Conservation (phyloP, 2,888 invertebrate genomes). For the Erynnis tages region DNA sequence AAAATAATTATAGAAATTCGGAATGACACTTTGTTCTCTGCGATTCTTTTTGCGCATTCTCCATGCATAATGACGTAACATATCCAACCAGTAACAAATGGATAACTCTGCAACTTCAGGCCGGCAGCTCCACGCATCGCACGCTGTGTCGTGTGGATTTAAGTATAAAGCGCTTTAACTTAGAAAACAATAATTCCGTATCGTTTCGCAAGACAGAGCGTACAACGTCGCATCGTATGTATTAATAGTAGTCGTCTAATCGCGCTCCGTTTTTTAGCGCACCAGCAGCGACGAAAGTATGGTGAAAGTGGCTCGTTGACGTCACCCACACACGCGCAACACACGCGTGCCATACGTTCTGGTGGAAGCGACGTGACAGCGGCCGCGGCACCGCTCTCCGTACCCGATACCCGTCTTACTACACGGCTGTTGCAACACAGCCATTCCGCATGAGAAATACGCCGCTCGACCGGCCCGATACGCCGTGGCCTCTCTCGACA, state of each 20-base stretch:
- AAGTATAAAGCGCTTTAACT: slow-evolving; percentile 36
- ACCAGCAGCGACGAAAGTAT: slow-evolving; percentile 78
- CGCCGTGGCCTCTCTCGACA: slow-evolving; percentile 70
- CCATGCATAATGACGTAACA: no score
- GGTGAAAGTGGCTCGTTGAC: slow-evolving; percentile 80
- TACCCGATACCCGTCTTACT: slow-evolving; percentile 57
- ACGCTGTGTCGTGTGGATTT: no score
- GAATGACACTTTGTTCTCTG: no score
- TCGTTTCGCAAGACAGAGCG: slow-evolving; percentile 68
- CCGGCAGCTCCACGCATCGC: no score
- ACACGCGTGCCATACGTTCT: slow-evolving; percentile 53
- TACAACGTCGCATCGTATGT: slow-evolving; percentile 69
- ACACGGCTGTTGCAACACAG: slow-evolving; percentile 60
- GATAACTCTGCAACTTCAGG: no score
- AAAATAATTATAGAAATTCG: no score
- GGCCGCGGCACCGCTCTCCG: slow-evolving; percentile 54
- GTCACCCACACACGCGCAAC: slow-evolving; percentile 76
- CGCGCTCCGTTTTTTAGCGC: slow-evolving; percentile 75
- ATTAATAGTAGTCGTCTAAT: slow-evolving; percentile 70
- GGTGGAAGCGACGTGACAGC: slow-evolving; percentile 45
- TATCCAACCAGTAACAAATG: no score
- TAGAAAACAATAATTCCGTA: slow-evolving; percentile 66
- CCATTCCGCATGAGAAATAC: slow-evolving; percentile 65
- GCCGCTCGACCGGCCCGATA: slow-evolving; percentile 58
- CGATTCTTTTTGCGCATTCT: no score